A percentile compares a stretch with the other conserved stretches of the same genome.
Evolutionary conservation across 2,797 vertebrate genomes (phyloP).

Genomic region (Margarornis squamiger): DNA sequence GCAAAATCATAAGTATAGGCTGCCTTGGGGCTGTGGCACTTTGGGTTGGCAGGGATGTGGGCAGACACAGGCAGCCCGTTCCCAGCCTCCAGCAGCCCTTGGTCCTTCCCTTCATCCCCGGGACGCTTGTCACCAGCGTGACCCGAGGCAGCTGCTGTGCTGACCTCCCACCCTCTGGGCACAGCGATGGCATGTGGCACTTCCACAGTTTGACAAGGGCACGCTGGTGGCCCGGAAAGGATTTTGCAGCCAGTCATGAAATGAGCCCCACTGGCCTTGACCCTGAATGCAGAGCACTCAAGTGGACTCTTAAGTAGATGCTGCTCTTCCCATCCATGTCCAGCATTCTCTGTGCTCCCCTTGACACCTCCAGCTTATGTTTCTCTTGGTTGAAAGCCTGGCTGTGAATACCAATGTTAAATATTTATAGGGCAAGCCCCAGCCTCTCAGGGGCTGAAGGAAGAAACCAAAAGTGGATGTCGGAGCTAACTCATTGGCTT

Average conservation of each 20-base stretch:
- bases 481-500: neutral
- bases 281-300: neutral
- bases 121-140: accelerated
- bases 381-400: neutral
- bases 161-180: neutral
- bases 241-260: neutral
- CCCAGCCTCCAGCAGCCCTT: neutral
- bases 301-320: neutral
- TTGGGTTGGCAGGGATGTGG: neutral
- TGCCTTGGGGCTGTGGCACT: neutral
- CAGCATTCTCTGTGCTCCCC: neutral
- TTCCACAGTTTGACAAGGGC: neutral
- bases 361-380: neutral
- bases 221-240: neutral
- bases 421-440: neutral
- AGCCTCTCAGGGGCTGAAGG: neutral
- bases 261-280: neutral
- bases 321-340: neutral
- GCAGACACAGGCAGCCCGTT: neutral
- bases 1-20: accelerated
- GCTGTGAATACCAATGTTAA: neutral
- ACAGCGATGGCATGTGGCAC: neutral
- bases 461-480: neutral
- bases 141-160: neutral
- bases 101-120: neutral